phyloP scores from a whole-genome alignment of 2,113 vertebrate genomes.

The Cisticola juncidis region DNA sequence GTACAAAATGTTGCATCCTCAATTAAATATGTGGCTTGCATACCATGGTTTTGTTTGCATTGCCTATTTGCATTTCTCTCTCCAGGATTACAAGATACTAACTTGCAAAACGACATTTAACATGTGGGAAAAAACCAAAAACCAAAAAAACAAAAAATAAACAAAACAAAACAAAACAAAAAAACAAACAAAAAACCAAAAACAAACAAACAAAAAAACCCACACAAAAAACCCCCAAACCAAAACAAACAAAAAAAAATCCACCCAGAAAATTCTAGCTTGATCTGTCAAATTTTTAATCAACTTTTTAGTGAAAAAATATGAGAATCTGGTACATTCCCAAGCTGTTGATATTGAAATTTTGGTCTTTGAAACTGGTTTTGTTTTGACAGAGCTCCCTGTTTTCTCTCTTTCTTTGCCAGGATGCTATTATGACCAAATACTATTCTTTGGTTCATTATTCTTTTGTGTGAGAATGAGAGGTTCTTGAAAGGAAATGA shows the following conservation, averaged over 20 bases:
- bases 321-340: not conserved
- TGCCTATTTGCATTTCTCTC: not conserved
- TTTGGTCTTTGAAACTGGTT: not conserved
- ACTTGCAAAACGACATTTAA: not conserved
- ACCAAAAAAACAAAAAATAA: not conserved
- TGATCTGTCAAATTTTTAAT: not conserved
- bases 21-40: not conserved
- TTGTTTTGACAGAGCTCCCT: not conserved
- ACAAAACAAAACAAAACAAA: too few relatives aligned
- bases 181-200: too few relatives aligned
- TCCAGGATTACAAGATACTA: not conserved
- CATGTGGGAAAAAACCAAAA: not conserved
- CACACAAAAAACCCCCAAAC: too few relatives aligned
- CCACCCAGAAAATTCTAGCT: not conserved
- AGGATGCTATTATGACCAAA: not conserved
- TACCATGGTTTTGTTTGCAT: not conserved
- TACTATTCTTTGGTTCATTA: not conserved
- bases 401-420: not conserved
- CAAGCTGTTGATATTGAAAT: not conserved
- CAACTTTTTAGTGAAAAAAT: not conserved
- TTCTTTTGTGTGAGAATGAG: not conserved
- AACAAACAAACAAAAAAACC: too few relatives aligned
- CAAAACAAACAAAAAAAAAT: too few relatives aligned
- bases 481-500: not conserved
- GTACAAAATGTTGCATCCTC: not conserved